A percentile compares a stretch with the other conserved stretches of the same genome.
phyloP scores from a whole-genome alignment of 2,797 vertebrate genomes.

The Helostoma temminkii region DNA sequence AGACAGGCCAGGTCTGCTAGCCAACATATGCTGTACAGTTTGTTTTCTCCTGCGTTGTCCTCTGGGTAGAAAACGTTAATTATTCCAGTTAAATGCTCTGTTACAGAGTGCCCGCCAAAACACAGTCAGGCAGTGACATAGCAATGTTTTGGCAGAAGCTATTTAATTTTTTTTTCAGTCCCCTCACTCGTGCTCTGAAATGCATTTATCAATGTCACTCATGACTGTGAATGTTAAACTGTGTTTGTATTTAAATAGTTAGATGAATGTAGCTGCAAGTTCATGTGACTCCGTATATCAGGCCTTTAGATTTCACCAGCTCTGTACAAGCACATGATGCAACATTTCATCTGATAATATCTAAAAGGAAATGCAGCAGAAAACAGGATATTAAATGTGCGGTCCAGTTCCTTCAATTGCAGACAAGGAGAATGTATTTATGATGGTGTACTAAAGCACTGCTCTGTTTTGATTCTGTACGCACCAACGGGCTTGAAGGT shows the following conservation, averaged over 20 bases:
- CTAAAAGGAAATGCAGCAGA: slow-evolving; percentile 41
- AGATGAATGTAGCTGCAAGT: slow-evolving; percentile 33
- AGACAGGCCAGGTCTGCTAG: slow-evolving; percentile 42
- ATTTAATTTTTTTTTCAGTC: slow-evolving; percentile 63
- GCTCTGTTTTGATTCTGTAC: slow-evolving; percentile 3
- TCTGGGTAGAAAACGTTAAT: slow-evolving; percentile 67
- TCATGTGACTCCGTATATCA: slow-evolving; percentile 17
- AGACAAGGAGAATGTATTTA: slow-evolving; percentile 29
- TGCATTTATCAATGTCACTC: slow-evolving; percentile 64
- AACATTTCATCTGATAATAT: slow-evolving; percentile 27
- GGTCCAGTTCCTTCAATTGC: slow-evolving; percentile 4
- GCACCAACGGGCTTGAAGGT: slow-evolving; percentile 18
- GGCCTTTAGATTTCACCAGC: slow-evolving; percentile 26
- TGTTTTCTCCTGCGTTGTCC: slow-evolving; percentile 39
- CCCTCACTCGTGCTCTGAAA: slow-evolving; percentile 46
- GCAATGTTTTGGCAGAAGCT: slow-evolving; percentile 62
- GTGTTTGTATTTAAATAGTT: slow-evolving; percentile 52
- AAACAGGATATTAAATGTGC: slow-evolving; percentile 67
- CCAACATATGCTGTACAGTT: slow-evolving; percentile 25
- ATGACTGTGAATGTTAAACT: slow-evolving; percentile 68
- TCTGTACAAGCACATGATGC: slow-evolving; percentile 15
- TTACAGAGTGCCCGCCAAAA: slow-evolving; percentile 47
- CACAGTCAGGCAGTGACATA: slow-evolving; percentile 53
- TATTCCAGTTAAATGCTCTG: slow-evolving; percentile 66
- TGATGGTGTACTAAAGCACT: background rate